Percentiles rank a stretch among this genome's conserved stretches.
Conservation (phyloP, 2,797 vertebrate species). For the Okamejei kenojei region DNA sequence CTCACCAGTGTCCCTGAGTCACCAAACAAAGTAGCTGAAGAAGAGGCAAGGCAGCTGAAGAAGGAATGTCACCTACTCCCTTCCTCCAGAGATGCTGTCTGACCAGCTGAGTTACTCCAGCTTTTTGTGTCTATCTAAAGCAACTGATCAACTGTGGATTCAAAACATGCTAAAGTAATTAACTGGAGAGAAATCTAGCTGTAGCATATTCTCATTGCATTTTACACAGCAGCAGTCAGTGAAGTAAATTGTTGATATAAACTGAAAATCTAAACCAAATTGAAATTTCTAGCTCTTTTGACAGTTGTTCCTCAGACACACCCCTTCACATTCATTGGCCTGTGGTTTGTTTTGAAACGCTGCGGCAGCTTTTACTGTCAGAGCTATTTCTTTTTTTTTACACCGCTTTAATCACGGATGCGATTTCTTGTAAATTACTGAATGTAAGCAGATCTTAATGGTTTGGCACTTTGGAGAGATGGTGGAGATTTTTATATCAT, state of each 20-base stretch:
- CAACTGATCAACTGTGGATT: neutral
- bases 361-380: neutral
- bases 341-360: slow-evolving; percentile 8
- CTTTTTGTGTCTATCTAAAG: neutral
- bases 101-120: too few species aligned
- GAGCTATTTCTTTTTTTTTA: neutral
- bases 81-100: too few species aligned
- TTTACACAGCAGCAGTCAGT: neutral
- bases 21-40: neutral
- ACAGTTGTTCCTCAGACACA: neutral
- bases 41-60: too few species aligned
- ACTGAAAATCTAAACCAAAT: neutral
- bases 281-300: neutral
- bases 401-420: neutral
- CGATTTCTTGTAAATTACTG: neutral
- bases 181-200: neutral
- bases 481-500: neutral
- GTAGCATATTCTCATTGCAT: neutral
- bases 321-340: slow-evolving; percentile 10
- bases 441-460: neutral
- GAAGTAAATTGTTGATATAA: neutral
- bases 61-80: too few species aligned
- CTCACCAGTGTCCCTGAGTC: neutral
- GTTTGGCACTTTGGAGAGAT: neutral
- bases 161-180: neutral